Evolutionary conservation across 2,113 vertebrate genomes (phyloP).

Genomic region (Cheilinus undulatus): DNA sequence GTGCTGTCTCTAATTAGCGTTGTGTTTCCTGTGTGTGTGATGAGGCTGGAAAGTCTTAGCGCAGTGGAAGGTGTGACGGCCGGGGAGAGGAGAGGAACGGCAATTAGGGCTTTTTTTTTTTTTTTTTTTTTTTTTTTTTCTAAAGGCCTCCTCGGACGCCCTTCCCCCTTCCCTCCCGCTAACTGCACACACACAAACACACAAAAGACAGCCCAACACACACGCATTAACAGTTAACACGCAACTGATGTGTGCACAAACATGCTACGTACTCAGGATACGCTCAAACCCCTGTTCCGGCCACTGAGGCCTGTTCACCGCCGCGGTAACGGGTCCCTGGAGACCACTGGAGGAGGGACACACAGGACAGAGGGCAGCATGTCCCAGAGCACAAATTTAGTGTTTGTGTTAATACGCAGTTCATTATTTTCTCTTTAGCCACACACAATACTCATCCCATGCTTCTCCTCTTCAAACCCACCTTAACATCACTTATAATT

Average conservation of each 20-base stretch:
- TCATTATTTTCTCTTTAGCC: conserved; percentile 41
- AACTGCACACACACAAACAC: conserved; percentile 34
- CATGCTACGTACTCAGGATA: conserved; percentile 39
- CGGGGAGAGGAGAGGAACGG: conserved; percentile 69
- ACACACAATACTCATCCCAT: neutral
- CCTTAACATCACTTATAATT: neutral
- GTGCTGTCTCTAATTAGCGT: conserved; percentile 77
- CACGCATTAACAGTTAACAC: conserved; percentile 67
- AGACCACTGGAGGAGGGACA: conserved; percentile 67
- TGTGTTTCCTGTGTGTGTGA: conserved; percentile 73
- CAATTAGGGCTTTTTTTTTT: conserved; percentile 81
- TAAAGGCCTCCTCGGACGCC: conserved; percentile 71
- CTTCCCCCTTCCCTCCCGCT: neutral
- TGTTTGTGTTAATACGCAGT: conserved; percentile 50
- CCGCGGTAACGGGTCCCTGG: conserved; percentile 82
- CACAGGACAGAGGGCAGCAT: conserved; percentile 48
- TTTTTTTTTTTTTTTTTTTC: no score
- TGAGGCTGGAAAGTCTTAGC: conserved; percentile 71
- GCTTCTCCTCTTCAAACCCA: neutral
- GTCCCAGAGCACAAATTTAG: conserved; percentile 67
- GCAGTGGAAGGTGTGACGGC: conserved; percentile 75
- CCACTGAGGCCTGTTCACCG: conserved; percentile 72
- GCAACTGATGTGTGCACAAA: conserved; percentile 45
- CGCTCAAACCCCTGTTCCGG: conserved; percentile 41
- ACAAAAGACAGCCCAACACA: conserved; percentile 31